Percentiles rank a stretch among this genome's conserved stretches.
Conservation (phyloP, 1,140 invertebrate species). For the Elysia chlorotica region DNA sequence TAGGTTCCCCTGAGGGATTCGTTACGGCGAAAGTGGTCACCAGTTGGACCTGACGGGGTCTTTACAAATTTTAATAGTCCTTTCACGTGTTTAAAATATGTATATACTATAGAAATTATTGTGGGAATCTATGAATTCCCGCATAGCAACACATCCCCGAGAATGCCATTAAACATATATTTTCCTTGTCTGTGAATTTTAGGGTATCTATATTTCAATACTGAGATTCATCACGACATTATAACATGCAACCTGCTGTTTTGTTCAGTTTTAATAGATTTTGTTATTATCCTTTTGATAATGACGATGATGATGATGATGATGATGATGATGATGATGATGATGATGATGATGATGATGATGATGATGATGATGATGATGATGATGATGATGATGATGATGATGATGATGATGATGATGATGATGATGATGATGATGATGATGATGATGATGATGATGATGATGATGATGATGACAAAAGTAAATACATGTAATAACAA, state of each 20-base stretch:
- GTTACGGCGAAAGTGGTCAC: too few relatives aligned
- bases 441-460: background rate
- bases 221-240: constrained; percentile 49
- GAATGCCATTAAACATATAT: constrained; percentile 32
- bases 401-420: background rate
- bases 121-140: background rate
- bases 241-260: constrained; percentile 41
- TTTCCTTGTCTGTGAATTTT: constrained; percentile 34
- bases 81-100: too few relatives aligned
- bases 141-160: background rate
- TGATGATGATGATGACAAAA: background rate
- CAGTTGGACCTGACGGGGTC: too few relatives aligned
- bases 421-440: background rate
- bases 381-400: background rate
- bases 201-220: constrained; percentile 49
- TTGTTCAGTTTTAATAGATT: constrained; percentile 25
- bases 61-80: too few relatives aligned
- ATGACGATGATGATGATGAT: too few relatives aligned
- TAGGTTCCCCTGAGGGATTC: too few relatives aligned
- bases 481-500: too few relatives aligned
- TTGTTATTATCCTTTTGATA: background rate
- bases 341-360: constrained; percentile 9
- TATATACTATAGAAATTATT: too few relatives aligned
- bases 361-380: background rate
- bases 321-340: too few relatives aligned